Percentiles rank a stretch among this genome's conserved stretches.
These are phyloP conservation scores for Hephaestus fuliginosus DNA, from an alignment of 2,797 vertebrate genomes.

Conservation along the genomic window DNA sequence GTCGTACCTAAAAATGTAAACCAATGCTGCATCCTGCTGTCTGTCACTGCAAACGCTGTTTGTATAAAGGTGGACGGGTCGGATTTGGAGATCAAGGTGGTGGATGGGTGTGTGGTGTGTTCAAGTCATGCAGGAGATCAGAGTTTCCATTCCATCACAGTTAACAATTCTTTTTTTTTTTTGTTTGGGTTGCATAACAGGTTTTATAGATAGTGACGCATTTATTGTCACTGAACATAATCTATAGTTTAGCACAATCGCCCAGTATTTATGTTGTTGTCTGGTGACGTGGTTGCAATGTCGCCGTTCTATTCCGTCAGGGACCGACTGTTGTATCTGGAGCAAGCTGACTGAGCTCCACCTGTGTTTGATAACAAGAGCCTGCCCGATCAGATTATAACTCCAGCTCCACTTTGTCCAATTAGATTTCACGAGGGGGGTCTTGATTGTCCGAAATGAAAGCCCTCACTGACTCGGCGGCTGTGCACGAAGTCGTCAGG, in stretches of 20 bases:
- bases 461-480: background rate
- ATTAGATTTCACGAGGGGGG: conserved; percentile 5
- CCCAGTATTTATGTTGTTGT: too few species aligned
- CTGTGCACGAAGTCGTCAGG: conserved; percentile 30
- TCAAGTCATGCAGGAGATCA: too few species aligned
- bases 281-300: too few species aligned
- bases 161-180: too few species aligned
- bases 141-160: background rate
- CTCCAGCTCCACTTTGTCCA: conserved; percentile 33
- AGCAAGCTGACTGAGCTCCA: background rate
- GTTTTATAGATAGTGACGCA: background rate
- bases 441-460: conserved; percentile 43
- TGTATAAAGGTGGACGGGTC: background rate
- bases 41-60: too few species aligned
- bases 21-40: background rate
- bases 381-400: conserved; percentile 25
- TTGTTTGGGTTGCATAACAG: background rate
- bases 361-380: conserved; percentile 16
- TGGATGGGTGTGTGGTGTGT: background rate
- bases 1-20: background rate
- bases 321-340: background rate
- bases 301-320: background rate
- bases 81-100: background rate
- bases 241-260: background rate
- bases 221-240: background rate